phyloP scores from a whole-genome alignment of 2,113 vertebrate genomes.

The Passer domesticus region DNA sequence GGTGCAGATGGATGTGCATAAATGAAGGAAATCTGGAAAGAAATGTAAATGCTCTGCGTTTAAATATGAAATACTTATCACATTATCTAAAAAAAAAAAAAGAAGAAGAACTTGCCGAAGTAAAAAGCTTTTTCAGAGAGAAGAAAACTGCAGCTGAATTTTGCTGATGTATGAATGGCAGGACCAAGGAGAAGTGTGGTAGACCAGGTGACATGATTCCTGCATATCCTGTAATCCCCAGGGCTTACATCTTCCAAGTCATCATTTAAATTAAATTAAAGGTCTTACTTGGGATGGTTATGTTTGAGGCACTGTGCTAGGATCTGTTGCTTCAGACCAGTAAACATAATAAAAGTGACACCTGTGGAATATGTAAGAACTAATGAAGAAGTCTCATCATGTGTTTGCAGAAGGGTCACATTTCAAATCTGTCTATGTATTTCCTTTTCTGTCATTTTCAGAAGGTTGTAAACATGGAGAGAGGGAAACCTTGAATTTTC shows the following conservation, averaged over 20 bases:
- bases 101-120: neutral
- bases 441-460: neutral
- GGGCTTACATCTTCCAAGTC: neutral
- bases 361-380: neutral
- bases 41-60: neutral
- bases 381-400: neutral
- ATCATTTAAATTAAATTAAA: neutral
- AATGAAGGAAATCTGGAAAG: neutral
- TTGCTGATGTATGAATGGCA: neutral
- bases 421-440: neutral
- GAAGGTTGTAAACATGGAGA: neutral
- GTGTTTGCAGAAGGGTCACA: neutral
- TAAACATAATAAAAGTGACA: neutral
- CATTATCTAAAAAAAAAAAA: neutral
- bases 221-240: neutral
- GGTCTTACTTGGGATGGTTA: neutral
- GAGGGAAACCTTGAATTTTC: neutral
- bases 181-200: neutral
- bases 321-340: neutral
- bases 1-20: neutral
- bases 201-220: neutral
- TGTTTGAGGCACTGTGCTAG: neutral
- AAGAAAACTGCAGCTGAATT: neutral
- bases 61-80: neutral
- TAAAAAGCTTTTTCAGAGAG: neutral